Base-by-base conservation (phyloP, 2,888 invertebrate genomes). In the Heliconius cydno region DNA sequence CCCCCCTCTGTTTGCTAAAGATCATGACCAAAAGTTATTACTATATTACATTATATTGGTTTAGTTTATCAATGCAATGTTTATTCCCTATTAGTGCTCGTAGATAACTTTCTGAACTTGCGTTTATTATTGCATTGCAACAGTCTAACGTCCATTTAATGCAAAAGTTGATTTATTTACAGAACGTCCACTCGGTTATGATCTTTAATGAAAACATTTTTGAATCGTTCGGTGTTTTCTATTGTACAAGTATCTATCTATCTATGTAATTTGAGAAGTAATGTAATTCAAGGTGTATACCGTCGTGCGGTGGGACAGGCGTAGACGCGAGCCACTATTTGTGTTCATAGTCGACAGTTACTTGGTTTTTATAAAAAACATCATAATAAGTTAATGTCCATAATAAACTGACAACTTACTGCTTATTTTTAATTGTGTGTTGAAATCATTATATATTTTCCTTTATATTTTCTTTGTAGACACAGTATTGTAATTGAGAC, bases 301-400 rank as follows among this genome's bases (percentile, higher is more conserved):
- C 90, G 89, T 90, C 85, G 90, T 88, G 88, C 89, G 89, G 90
- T 91, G 90, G 89, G 90, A 90, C 88, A 88, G 60, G 22, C 90
- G 87, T 86, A 90, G 89, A 91, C 88, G 89, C 90, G 89, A 92
- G 90, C 94, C 94, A 94, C 94, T 87, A 91, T 92, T 93, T 95
- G 95, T 95, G 95, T 94, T 94, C 95, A 94, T 90, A 92, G 90
- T 88, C 86, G 89, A 91, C 93, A 89, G 91, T 90, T 87, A 91
- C 89, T 91, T 87, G 86, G 92, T 90, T 91, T 90, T 90, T 86
- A 86, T 87, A 87, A 88, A 87, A 88, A 87, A 87, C 87, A 87
- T 89, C 92, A 93, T 93, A 93, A 93, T 94, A 93, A 92, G 84
- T 88, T 88, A 88, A 89, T 90, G 87, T 87, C 90, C 90, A 91